Evolutionary conservation across 1,140 invertebrate genomes (phyloP).

Genomic region (Prorops nasuta): DNA sequence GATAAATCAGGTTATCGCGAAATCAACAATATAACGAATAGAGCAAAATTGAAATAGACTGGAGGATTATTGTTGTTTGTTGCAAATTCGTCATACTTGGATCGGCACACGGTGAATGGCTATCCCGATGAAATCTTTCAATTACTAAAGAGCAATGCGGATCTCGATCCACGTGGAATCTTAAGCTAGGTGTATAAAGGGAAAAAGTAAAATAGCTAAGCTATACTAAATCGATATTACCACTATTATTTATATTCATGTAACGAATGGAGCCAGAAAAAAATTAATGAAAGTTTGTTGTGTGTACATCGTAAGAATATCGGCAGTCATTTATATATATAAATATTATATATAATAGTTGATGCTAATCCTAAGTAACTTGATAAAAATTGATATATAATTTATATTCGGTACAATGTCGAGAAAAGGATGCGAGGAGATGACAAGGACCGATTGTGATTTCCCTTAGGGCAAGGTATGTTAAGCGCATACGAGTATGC

Average conservation of each 20-base stretch:
- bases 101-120: too few relatives aligned
- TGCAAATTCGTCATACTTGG: too few relatives aligned
- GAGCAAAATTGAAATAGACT: too few relatives aligned
- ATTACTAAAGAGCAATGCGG: not conserved
- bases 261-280: slow-evolving; percentile 43
- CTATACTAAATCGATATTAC: slow-evolving; percentile 54
- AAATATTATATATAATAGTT: slow-evolving; percentile 42
- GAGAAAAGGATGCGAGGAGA: slow-evolving; percentile 33
- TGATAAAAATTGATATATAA: slow-evolving; percentile 40
- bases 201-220: slow-evolving; percentile 15
- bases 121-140: too few relatives aligned
- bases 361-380: slow-evolving; percentile 43
- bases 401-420: slow-evolving; percentile 48
- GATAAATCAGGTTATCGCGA: too few relatives aligned
- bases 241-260: slow-evolving; percentile 55
- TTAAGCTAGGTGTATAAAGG: slow-evolving; percentile 24
- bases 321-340: slow-evolving; percentile 44
- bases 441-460: slow-evolving; percentile 44
- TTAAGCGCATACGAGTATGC: slow-evolving; percentile 53
- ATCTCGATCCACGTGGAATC: slow-evolving; percentile 23
- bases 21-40: too few relatives aligned
- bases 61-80: too few relatives aligned
- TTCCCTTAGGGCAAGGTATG: slow-evolving; percentile 51
- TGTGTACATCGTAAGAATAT: slow-evolving; percentile 48
- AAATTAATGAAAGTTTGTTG: slow-evolving; percentile 48